phyloP scores from a whole-genome alignment of 2,113 vertebrate genomes.

The Tautogolabrus adspersus region DNA sequence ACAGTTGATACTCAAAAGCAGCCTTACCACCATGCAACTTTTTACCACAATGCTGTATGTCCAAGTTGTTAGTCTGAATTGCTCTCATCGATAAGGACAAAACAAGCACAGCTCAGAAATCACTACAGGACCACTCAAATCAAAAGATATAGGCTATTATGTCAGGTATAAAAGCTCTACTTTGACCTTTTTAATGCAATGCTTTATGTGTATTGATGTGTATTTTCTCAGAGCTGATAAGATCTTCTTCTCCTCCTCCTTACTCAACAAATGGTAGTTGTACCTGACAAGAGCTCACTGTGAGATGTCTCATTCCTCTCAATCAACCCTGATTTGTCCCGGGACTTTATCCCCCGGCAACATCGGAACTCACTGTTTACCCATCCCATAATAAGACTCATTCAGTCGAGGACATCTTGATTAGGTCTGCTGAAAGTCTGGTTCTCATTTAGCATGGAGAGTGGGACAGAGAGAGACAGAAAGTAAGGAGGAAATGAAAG shows the following conservation, averaged over 20 bases:
- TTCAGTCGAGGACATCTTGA: slow-evolving; percentile 80
- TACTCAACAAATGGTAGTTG: slow-evolving; percentile 37
- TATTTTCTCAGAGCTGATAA: background rate
- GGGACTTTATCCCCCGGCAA: slow-evolving; percentile 73
- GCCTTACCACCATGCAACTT: slow-evolving; percentile 2
- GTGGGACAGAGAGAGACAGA: slow-evolving; percentile 49
- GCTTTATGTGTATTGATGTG: background rate
- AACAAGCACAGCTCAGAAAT: slow-evolving; percentile 53
- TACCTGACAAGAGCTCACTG: slow-evolving; percentile 41
- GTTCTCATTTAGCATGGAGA: slow-evolving; percentile 76
- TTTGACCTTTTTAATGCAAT: background rate
- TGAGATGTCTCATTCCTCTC: slow-evolving; percentile 53
- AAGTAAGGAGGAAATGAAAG: slow-evolving; percentile 15
- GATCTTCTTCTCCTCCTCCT: slow-evolving; percentile 1
- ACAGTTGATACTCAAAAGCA: slow-evolving; percentile 10
- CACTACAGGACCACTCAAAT: slow-evolving; percentile 49
- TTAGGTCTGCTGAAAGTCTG: slow-evolving; percentile 76
- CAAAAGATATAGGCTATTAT: background rate
- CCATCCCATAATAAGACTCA: slow-evolving; percentile 79
- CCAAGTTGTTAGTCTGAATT: slow-evolving; percentile 56
- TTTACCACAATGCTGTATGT: slow-evolving; percentile 48
- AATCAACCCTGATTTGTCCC: slow-evolving; percentile 64
- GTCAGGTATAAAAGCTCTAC: background rate
- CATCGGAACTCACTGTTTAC: slow-evolving; percentile 81
- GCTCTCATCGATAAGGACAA: slow-evolving; percentile 53